Evolutionary conservation across 2,113 vertebrate species (phyloP).

Genomic region (Acrocephalus kingi): DNA sequence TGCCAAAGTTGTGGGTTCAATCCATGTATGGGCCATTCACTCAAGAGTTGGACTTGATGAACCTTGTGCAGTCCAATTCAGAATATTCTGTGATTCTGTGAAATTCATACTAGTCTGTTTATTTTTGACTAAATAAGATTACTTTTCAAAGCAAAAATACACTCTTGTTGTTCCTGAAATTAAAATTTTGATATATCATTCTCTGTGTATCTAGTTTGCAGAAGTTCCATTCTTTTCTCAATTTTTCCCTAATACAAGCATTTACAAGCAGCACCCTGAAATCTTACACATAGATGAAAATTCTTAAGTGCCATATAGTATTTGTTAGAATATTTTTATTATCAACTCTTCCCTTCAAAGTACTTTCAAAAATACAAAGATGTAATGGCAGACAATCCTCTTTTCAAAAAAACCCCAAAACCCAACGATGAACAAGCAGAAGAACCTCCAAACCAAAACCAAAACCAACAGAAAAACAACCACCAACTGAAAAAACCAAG

Average conservation of each 20-base stretch:
- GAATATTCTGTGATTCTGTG: not conserved
- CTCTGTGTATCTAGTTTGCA: not conserved
- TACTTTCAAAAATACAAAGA: not conserved
- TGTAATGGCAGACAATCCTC: not conserved
- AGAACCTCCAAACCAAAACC: not conserved
- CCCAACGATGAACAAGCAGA: not conserved
- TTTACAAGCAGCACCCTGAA: not conserved
- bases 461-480: not conserved
- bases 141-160: not conserved
- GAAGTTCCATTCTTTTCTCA: not conserved
- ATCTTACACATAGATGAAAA: not conserved
- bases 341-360: not conserved
- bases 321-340: not conserved
- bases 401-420: not conserved
- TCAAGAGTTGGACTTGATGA: not conserved
- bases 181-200: not conserved
- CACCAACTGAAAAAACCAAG: not conserved
- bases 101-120: not conserved
- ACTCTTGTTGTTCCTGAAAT: not conserved
- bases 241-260: not conserved
- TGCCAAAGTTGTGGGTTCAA: not conserved
- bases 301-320: not conserved
- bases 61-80: not conserved
- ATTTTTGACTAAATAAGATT: not conserved
- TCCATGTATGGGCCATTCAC: not conserved